Evolutionary conservation across 2,797 vertebrate genomes (phyloP), one percentile per base, ranked within the genome.

Genomic region (Octomys mimax): DNA sequence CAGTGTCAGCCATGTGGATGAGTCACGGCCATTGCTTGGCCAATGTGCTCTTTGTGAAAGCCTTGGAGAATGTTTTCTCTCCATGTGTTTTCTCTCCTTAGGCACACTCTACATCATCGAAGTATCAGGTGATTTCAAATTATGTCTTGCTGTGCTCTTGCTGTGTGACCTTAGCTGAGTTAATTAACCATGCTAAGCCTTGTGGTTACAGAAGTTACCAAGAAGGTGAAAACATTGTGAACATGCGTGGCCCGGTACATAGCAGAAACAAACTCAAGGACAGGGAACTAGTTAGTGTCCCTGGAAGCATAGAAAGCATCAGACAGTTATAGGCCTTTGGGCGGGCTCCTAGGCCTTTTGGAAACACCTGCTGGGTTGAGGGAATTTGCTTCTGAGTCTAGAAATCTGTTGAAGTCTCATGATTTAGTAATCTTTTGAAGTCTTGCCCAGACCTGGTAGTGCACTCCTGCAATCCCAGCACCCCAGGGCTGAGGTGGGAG

Each of bases 351-450:
- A 54, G 46, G 6, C 59, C 83, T 68, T 73, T 52, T 28, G 77
- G 81, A 46, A 33, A 24, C 66, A 46, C 42, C 61, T 85, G 61
- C 11, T 26, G 28, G 10, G 19, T 16, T 61, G 31, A 85, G 68
- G 42, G 57, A 26, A 87, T 85, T 93, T 79, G 85, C 62, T 92
- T 54, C 66, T 91, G 57, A 18, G 7, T 73, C 68, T 22, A 33
- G 66, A 80, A 46, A 36, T 42, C n/a, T n/a, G 42, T 66, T 4
- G 1, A 78, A 21, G 8, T 91, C 16, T 66, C 66, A 2, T 39
- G 31, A 83, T 75, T 90, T 85, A 78, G 84, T 71, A 33, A 79
- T 68, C 26, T 70, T 68, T 73, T 36, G 54, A 91, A 89, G 22
- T 71, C 89, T 70, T 42, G 71, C 39, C 39, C 22, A 73, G 71